Evolutionary conservation across 2,113 vertebrate species (phyloP), one percentile per base, ranked within the genome.

Genomic region (Pterocles orientalis): DNA sequence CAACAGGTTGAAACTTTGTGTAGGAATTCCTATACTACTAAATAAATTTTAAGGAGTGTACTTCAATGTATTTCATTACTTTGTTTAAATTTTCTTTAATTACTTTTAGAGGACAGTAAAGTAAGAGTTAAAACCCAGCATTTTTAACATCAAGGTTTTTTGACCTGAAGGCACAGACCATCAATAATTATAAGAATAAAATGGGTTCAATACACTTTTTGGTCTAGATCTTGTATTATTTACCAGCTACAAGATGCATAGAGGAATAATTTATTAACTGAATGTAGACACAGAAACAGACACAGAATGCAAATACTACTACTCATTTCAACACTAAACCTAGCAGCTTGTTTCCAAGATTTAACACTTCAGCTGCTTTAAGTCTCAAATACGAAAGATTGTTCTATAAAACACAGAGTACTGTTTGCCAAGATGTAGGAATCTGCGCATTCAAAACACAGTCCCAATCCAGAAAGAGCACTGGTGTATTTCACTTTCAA

Each of bases 1-100:
- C 0, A 88, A 68, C 94, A 96, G 89, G 83, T 94, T 98, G 98
- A 98, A 98, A 98, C 97, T 95, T 97, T 93, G 96, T 94, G 95
- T 82, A 96, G 60, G 90, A 94, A 97, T 91, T 83, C 83, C 82
- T 92, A 91, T 48, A 72, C 77, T 66, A 73, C 48, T 56, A 94
- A 95, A 71, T 29, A 92, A 29, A 69, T 77, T 73, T 81, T 58
- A 50, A 39, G 33, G 54, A 92, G 39, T 28, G 26, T 21, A 68
- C 47, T 54, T 94, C 29, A 48, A 86, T 33, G 31, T 19, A 77
- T 60, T 93, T 77, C 13, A 45, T 82, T 69, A 79, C 10, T 65
- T 80, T 6, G 25, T 18, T 39, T 48, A 25, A 31, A 61, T 82
- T 88, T 60, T 53, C 36, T 92, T 88, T 18, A 4, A 36, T 90